Conservation (phyloP, 2,797 vertebrate species). For the Periophthalmus magnuspinnatus region DNA sequence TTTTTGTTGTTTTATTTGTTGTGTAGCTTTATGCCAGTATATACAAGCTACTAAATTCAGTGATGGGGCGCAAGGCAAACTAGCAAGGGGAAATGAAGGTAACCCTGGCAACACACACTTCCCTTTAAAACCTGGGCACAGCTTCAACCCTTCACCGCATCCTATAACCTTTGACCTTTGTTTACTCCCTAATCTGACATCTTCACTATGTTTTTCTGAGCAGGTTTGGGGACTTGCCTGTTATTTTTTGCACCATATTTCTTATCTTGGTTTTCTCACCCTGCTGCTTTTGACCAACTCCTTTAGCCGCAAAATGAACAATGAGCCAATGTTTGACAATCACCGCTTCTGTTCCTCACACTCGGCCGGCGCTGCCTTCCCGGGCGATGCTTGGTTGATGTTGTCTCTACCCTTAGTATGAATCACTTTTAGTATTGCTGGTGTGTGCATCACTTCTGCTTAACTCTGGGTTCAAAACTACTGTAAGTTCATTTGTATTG, state of each 20-base stretch:
- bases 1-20: constrained; percentile 97
- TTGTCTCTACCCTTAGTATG: constrained; percentile 62
- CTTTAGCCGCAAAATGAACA: constrained; percentile 65
- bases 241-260: constrained; percentile 49
- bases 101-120: constrained; percentile 80
- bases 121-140: constrained; percentile 76
- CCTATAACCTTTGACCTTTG: constrained; percentile 80
- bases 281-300: constrained; percentile 42
- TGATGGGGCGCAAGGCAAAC: constrained; percentile 92
- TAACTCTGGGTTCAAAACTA: constrained; percentile 69
- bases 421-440: constrained; percentile 72
- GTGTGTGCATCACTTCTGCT: constrained; percentile 77
- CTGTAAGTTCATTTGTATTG: constrained; percentile 67
- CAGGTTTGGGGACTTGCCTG: constrained; percentile 50
- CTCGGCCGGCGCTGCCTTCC: constrained; percentile 61
- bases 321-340: constrained; percentile 73
- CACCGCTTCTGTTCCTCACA: constrained; percentile 74
- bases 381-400: constrained; percentile 73
- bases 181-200: constrained; percentile 43
- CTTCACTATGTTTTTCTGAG: constrained; percentile 58
- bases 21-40: constrained; percentile 99
- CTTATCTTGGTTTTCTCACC: constrained; percentile 34
- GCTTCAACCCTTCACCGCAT: constrained; percentile 74
- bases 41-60: constrained; percentile 98
- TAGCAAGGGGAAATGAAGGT: constrained; percentile 92